Evolutionary conservation across 2,888 invertebrate genomes (phyloP), one percentile per base, ranked within the genome.

Genomic region (Eurytoma californica): DNA sequence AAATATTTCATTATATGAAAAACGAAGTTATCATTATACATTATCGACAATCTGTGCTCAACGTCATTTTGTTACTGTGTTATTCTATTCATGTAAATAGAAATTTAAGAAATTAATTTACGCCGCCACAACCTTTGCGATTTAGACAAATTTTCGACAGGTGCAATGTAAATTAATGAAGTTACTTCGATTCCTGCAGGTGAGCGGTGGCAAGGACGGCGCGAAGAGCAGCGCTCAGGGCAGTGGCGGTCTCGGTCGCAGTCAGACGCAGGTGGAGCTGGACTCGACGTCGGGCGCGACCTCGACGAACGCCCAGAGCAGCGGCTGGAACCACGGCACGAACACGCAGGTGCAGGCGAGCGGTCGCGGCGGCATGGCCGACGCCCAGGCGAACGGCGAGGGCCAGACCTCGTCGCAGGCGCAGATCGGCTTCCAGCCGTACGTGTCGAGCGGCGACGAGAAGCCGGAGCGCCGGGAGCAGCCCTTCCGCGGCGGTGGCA

Each of bases 371-470:
- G 96, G 96, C 4, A 93, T 96, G 92, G 96, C 96, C 2, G 96
- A 96, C 88, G 95, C 96, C 0, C 96, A 96, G 91, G 95, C 96
- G 0, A 94, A 94, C 85, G 96, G 96, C 0, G 95, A 95, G 3
- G 96, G 96, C 4, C 95, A 94, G 85, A 96, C 96, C 0, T 96
- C 95, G 0, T 96, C 96, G 51, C 96, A 97, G 91, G 96, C 97
- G 3, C 96, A 97, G 91, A 96, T 97, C 80, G 96, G 96, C 0
- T 96, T 97, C 86, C 94, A 94, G 72, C 96, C 96, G 0, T 93
- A 94, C 84, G 93, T 94, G 9, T 18, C n/a, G 76, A 85, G 85
- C 4, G 81, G 84, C 0, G 92, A 92, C 78, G 93, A 94, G 66
- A 92, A 92, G 84, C 85, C 89, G 39, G 63, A 63, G 12, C 63